Base-by-base conservation (phyloP, 2,888 invertebrate species). In the Leptinotarsa juncta region DNA sequence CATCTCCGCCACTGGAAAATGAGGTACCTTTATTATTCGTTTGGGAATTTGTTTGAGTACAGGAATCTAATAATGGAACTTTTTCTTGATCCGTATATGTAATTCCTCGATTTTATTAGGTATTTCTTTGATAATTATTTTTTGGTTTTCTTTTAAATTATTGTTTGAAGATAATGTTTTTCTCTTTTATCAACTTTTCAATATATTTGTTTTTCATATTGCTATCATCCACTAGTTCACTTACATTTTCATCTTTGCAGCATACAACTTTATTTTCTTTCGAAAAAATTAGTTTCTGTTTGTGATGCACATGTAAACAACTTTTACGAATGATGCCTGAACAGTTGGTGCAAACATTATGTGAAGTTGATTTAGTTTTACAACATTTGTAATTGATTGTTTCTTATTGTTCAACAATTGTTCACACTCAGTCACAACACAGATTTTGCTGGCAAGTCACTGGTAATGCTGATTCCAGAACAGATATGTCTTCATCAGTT, bases 221-320 rank as follows among this genome's bases (percentile, higher is more conserved):
- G 16, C 15, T 50, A 50, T 50, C 50, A 50, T 50, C 50, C 50
- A 50, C 50, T 50, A 50, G 16, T 15, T 50, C 50, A 50, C 4
- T 50, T 50, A 50, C 3, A 50, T 50, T 50, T 50, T 50, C 50
- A 50, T 16, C 15, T 16, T 42, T 68, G 32, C 51, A 68, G 23
- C 55, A 55, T 48, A 16, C 32, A 50, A 68, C 50, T 12, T 67
- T 49, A 23, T 67, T 67, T 10, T 67, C 51, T 67, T 50, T 18
- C 49, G 50, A 20, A 48, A 26, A 68, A 23, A 15, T 23, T 18
- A 68, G 18, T 15, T 55, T 68, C 32, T 55, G 49, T 32, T 73
- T 69, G 68, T 57, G 26, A 69, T 65, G 65, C 7, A 18, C 48
- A 16, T 48, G 65, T 16, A 65, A 50, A 66, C 67, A 80, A 26